phyloP scores from a whole-genome alignment of 2,797 vertebrate genomes.

The Amblyopsis hoosieri region DNA sequence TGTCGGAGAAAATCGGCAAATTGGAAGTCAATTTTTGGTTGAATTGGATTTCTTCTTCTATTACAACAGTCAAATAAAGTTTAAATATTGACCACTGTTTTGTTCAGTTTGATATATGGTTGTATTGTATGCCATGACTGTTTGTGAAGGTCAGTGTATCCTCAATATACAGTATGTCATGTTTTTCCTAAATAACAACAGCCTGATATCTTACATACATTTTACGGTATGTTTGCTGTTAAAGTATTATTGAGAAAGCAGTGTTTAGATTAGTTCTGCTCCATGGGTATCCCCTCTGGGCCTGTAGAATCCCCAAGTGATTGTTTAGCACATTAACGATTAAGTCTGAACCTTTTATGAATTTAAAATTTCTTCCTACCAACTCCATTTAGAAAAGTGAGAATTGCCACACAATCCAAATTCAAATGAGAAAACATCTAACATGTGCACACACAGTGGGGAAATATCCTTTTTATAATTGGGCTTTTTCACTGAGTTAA shows the following conservation, averaged over 20 bases:
- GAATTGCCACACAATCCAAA: background rate
- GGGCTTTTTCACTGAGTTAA: background rate
- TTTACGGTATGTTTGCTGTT: conserved; percentile 32
- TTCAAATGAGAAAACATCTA: conserved; percentile 23
- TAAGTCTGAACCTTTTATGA: conserved; percentile 31
- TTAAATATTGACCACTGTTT: too few species aligned
- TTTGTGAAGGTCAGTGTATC: conserved; percentile 40
- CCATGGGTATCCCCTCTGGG: conserved; percentile 33
- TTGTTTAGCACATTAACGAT: conserved; percentile 50
- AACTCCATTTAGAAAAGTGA: background rate
- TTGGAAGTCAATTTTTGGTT: background rate
- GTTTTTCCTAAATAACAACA: conserved; percentile 59
- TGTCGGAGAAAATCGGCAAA: conserved; percentile 9
- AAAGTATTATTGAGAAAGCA: background rate
- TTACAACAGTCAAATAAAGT: too few species aligned
- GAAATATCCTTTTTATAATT: conserved; percentile 2
- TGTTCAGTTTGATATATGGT: too few species aligned
- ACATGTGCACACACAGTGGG: background rate
- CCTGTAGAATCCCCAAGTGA: conserved; percentile 24
- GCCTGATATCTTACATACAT: conserved; percentile 24
- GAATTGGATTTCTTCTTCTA: background rate
- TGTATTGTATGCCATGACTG: conserved; percentile 15
- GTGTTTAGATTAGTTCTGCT: conserved; percentile 60
- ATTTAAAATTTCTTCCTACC: conserved; percentile 21
- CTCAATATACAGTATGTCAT: conserved; percentile 36